Base-by-base conservation (phyloP, 1,140 invertebrate species). In the Tetranychus cinnabarinus region DNA sequence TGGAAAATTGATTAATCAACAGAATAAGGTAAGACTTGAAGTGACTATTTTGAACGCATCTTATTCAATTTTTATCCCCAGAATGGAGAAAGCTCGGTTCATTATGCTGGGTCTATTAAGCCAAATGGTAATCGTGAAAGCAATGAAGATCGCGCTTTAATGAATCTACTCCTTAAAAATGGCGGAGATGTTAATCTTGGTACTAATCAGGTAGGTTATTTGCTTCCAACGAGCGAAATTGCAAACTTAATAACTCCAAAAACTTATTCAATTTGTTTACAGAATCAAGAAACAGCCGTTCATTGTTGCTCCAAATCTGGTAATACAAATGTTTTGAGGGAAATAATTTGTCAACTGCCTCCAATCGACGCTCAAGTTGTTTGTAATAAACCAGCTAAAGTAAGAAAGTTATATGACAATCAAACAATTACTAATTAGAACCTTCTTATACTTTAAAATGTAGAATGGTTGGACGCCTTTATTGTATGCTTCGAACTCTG, bases 271-370 rank as follows among this genome's bases (percentile, higher is more conserved):
- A 42, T 42, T 42, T 42, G 39, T 10, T 5, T 33, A 3, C 80
- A 88, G 75, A 83, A 81, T 0, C 79, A 84, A 65, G 93, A 98
- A 76, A 93, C 92, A 0, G 84, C 88, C 0, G 86, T 99, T 67
- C 95, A 99, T 72, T 86, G 91, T 67, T 89, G 88, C 68, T 89
- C 91, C 5, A 76, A 88, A 31, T 86, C 87, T 4, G 95, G 95
- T 5, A 98, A 97, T 72, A 91, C 92, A 70, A 88, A 92, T 65
- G 83, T 97, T 23, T 74, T 97, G 56, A 79, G 82, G 56, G 92
- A 95, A 72, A 95, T 98, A 79, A 82, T 97, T 39, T 78, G 82
- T 59, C 81, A 89, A 68, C 85, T 97, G 77, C 81, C 82, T 45
- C 76, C 84, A 1, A 84, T 82, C 2, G 84, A 89, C 65, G 81